Base-by-base conservation (phyloP, 2,797 vertebrate genomes). In the Gallirallus australis region DNA sequence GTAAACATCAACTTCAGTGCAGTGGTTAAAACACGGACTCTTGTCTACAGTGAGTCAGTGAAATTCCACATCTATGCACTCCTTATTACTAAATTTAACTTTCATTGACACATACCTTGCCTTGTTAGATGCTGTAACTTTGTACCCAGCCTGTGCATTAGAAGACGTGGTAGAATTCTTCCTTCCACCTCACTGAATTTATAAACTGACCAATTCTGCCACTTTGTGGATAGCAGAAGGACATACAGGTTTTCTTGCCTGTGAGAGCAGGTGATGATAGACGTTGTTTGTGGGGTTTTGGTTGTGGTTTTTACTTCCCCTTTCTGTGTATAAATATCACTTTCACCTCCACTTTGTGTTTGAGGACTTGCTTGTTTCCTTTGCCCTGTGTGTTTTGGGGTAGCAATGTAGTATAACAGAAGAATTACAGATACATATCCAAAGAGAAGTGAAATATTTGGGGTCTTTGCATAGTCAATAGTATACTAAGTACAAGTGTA, bases 181-280 rank as follows among this genome's bases (percentile, higher is more conserved):
- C 15, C 33, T 20, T 86, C 35, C 7, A 45, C 33, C 11, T 85
- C 35, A 6, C 13, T 78, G 60, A 66, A 33, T 89, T 86, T 61
- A 71, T 83, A 54, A 93, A 88, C 87, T 90, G 85, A 78, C 77
- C 76, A 93, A 94, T 90, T 86, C 91, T 95, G 95, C 94, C 93
- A 81, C 95, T 81, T 90, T 65, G 91, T 95, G 90, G 96, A 88
- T 90, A 39, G 27, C 87, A 83, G 90, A n/a, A 88, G 76, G 85
- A 95, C 61, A 28, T 86, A 68, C 95, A 95, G 40, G 5, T 83
- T 76, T 75, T 77, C 57, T 63, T 82, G 64, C 17, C 15, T 60
- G 15, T 75, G 60, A 86, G 31, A 89, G 25, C 30, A 50, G 56
- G 23, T 73, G 28, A 20, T 73, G 10, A 52, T 7, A 69, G 56